Conservation (phyloP, 1,140 invertebrate species). For the Sipha flava region DNA sequence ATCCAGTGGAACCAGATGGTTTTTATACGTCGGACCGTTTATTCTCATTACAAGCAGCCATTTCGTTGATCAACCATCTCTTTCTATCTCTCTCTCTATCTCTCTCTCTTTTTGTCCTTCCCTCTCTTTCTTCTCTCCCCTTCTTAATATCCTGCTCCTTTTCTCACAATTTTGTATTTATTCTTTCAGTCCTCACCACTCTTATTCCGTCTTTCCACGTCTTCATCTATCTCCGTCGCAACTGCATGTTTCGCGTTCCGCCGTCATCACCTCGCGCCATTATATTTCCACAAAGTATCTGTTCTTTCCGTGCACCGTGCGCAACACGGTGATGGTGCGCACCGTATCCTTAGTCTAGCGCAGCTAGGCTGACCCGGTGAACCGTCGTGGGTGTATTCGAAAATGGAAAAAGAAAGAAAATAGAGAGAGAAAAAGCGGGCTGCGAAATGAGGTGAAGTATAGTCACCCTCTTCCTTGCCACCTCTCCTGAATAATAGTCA, state of each 20-base stretch:
- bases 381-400: too few relatives aligned
- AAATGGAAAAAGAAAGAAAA: too few relatives aligned
- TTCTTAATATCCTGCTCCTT: not conserved
- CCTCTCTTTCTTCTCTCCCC: not conserved
- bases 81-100: not conserved
- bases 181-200: not conserved
- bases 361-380: too few relatives aligned
- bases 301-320: too few relatives aligned
- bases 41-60: constrained; percentile 26
- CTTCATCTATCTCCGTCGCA: too few relatives aligned
- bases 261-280: too few relatives aligned
- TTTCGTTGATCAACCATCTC: constrained; percentile 17
- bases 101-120: too few relatives aligned
- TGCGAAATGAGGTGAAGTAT: not conserved
- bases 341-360: too few relatives aligned
- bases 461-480: not conserved
- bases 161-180: too few relatives aligned
- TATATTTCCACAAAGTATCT: too few relatives aligned
- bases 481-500: not conserved
- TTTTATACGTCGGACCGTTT: constrained; percentile 28
- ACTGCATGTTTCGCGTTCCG: too few relatives aligned
- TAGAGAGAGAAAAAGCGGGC: not conserved
- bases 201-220: not conserved
- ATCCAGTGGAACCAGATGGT: constrained; percentile 13
- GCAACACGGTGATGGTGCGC: too few relatives aligned